Conservation (phyloP, 1,140 invertebrate species). For the Mactra quadrangularis region DNA sequence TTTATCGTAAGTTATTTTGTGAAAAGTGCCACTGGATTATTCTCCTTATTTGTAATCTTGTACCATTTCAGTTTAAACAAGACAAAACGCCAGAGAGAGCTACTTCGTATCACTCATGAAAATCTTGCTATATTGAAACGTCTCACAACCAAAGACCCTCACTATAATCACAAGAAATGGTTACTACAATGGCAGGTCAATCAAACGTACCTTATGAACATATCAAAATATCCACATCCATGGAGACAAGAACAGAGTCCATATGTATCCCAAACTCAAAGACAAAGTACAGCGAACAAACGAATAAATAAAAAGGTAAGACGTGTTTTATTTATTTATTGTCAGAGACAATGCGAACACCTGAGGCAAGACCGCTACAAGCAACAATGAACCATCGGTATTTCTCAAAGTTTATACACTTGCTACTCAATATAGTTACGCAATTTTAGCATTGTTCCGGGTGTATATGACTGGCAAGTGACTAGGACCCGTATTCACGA, state of each 20-base stretch:
- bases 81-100: slow-evolving; percentile 74
- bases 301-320: slow-evolving; percentile 58
- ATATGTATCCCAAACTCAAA: slow-evolving; percentile 43
- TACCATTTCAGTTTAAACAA: slow-evolving; percentile 76
- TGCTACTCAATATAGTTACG: too few relatives aligned
- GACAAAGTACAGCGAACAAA: slow-evolving; percentile 61
- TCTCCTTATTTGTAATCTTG: too few relatives aligned
- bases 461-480: too few relatives aligned
- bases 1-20: too few relatives aligned
- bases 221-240: slow-evolving; percentile 64
- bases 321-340: too few relatives aligned
- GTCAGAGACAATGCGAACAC: too few relatives aligned
- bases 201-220: slow-evolving; percentile 67
- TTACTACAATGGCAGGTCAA: slow-evolving; percentile 70
- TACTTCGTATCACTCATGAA: slow-evolving; percentile 78
- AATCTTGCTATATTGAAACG: slow-evolving; percentile 78
- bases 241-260: slow-evolving; percentile 61
- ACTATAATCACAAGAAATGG: slow-evolving; percentile 71
- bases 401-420: too few relatives aligned
- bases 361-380: too few relatives aligned
- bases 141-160: slow-evolving; percentile 69
- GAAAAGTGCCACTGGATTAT: too few relatives aligned
- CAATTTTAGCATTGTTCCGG: too few relatives aligned
- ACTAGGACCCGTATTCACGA: too few relatives aligned
- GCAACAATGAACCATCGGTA: too few relatives aligned